Base-by-base conservation (phyloP, 2,888 invertebrate species). In the Athrips mouffetella region DNA sequence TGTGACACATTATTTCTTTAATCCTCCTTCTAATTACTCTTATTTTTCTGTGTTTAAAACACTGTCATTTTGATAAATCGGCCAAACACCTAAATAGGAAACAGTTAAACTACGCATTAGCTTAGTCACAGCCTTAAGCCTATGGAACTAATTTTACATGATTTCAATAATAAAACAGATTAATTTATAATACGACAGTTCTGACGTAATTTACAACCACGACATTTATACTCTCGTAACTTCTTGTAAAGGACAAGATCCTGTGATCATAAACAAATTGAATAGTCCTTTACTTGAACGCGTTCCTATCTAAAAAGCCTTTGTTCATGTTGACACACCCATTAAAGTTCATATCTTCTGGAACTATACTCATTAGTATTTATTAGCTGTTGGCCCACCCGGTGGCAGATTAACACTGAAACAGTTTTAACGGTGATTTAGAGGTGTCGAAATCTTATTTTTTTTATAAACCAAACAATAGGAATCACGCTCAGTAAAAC, bases 361-460 rank as follows among this genome's bases (percentile, higher is more conserved):
- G 61, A 67, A 52, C 60, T 56, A 64, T 58, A 59, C 65, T 70
- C 71, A 69, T 73, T 70, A 70, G 67, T 63, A 62, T 68, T 65
- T 62, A 63, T 60, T 60, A 60, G 57, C 57, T 59, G 60, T 60
- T 57, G 50, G n/a, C 44, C 10, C 37, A 18, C 20, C n/a, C 20
- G 41, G 47, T 45, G 33, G 48, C 41, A 59, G 61, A 58, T 57
- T 62, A 58, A 55, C 54, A 49, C 58, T 30, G 41, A 39, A 50
- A 44, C 52, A 41, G 45, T 51, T 48, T 48, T 60, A 62, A 59
- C 60, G 59, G 58, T 58, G 47, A 57, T 55, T 58, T 40, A 45
- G 29, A 35, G 30, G 48, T 37, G 45, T 41, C 45, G 42, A 48
- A 51, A 45, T 15, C 45, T 23, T 16, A 11, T 21, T 20, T 40